These are phyloP conservation scores for Syrphus vitripennis DNA, from an alignment of 2,888 invertebrate genomes.

Conservation along the genomic window DNA sequence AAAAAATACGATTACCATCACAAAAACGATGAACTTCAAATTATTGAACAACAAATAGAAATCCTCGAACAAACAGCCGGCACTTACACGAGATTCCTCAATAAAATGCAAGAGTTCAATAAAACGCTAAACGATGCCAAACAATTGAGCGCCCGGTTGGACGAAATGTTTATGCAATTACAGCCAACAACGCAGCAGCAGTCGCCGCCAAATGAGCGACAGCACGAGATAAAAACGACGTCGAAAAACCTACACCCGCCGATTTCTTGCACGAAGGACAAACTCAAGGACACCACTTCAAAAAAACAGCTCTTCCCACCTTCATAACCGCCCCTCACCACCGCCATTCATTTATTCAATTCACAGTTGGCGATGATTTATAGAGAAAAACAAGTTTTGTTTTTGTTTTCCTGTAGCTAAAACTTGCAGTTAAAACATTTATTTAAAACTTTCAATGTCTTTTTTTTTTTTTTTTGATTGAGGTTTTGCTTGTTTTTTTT, in stretches of 20 bases:
- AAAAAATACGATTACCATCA: slow-evolving; percentile 74
- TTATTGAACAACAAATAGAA: slow-evolving; percentile 62
- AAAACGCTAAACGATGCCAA: slow-evolving; percentile 54
- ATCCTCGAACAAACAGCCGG: slow-evolving; percentile 67
- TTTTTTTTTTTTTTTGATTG: slow-evolving; percentile 41
- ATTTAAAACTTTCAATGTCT: slow-evolving; percentile 65
- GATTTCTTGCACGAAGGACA: slow-evolving; percentile 47
- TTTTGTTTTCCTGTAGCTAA: slow-evolving; percentile 41
- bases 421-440: slow-evolving; percentile 64
- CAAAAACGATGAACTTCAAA: slow-evolving; percentile 73
- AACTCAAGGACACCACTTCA: slow-evolving; percentile 52
- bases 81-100: slow-evolving; percentile 52
- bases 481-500: slow-evolving; percentile 60
- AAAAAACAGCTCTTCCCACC: slow-evolving; percentile 64
- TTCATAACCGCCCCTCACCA: background rate
- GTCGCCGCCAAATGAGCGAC: slow-evolving; percentile 22
- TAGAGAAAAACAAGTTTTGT: slow-evolving; percentile 20
- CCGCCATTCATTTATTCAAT: background rate
- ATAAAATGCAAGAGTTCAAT: slow-evolving; percentile 61
- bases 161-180: slow-evolving; percentile 45
- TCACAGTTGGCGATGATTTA: background rate
- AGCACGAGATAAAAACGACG: slow-evolving; percentile 37
- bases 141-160: slow-evolving; percentile 32
- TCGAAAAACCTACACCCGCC: slow-evolving; percentile 6
- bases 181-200: slow-evolving; percentile 49